Percentiles rank a stretch among this genome's conserved stretches.
Conservation (phyloP, 2,113 vertebrate species). For the Struthio camelus region DNA sequence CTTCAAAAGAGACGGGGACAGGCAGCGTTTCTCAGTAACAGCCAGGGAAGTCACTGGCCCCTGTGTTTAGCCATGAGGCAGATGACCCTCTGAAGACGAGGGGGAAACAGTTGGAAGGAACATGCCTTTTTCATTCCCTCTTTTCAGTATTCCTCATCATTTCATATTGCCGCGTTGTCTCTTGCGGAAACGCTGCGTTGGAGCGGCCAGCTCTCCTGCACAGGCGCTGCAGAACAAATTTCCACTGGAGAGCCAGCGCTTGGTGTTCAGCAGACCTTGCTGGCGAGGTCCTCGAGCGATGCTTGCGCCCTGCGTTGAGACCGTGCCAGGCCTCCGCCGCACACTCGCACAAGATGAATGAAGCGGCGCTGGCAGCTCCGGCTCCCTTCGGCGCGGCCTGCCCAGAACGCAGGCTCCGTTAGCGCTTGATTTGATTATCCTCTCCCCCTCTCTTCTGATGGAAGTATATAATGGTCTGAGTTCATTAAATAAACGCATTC, state of each 20-base stretch:
- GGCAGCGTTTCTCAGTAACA: rapidly evolving
- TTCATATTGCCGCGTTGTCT: background rate
- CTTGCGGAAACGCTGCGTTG: background rate
- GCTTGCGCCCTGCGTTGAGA: background rate
- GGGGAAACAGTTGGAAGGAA: background rate
- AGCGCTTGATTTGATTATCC: too few species aligned
- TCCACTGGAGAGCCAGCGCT: background rate
- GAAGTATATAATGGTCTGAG: rapidly evolving
- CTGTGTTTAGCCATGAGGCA: rapidly evolving
- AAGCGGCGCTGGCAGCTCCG: background rate
- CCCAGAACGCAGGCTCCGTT: background rate
- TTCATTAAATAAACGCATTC: rapidly evolving
- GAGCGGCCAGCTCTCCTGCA: background rate
- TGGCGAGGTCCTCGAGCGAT: background rate
- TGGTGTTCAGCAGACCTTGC: background rate
- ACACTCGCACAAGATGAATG: background rate
- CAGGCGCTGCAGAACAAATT: background rate
- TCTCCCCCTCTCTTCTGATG: background rate
- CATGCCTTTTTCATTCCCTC: background rate
- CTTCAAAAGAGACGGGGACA: background rate
- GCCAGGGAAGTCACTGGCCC: background rate
- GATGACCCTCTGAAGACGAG: background rate
- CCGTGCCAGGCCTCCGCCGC: background rate
- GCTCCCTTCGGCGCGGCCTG: background rate
- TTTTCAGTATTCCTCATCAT: background rate